Percentiles rank a stretch among this genome's conserved stretches.
Evolutionary conservation across 2,113 vertebrate species (phyloP).

Genomic region (Psephotus haematonotus): DNA sequence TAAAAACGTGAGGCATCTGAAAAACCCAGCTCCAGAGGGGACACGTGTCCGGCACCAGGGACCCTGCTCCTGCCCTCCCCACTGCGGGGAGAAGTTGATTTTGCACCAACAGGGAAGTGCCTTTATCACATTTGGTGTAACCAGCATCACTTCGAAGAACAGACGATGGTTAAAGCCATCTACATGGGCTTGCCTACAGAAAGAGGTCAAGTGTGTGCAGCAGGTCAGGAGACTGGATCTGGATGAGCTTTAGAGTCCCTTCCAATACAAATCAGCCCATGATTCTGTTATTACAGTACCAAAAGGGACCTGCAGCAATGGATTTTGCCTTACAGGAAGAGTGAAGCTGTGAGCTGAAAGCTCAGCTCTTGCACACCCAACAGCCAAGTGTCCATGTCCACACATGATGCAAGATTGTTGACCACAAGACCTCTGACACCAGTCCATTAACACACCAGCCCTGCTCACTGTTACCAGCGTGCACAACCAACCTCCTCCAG

Average conservation of each 20-base stretch:
- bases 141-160: not conserved
- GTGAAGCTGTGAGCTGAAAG: not conserved
- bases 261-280: not conserved
- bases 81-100: not conserved
- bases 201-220: not conserved
- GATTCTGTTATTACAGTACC: not conserved
- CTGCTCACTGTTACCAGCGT: not conserved
- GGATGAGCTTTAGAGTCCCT: not conserved
- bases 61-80: not conserved
- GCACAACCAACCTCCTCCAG: not conserved
- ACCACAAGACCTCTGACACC: not conserved
- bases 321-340: not conserved
- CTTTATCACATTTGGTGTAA: not conserved
- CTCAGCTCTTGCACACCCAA: not conserved
- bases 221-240: not conserved
- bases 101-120: not conserved
- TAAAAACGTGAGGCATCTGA: not conserved
- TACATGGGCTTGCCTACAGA: accelerated
- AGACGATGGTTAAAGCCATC: accelerated
- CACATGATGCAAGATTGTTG: accelerated
- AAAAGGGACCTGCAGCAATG: not conserved
- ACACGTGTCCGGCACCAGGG: not conserved
- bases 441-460: accelerated
- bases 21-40: not conserved
- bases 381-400: not conserved